These are phyloP conservation scores for Drosophila quinaria DNA, from an alignment of 2,888 invertebrate genomes.

Conservation along the genomic window DNA sequence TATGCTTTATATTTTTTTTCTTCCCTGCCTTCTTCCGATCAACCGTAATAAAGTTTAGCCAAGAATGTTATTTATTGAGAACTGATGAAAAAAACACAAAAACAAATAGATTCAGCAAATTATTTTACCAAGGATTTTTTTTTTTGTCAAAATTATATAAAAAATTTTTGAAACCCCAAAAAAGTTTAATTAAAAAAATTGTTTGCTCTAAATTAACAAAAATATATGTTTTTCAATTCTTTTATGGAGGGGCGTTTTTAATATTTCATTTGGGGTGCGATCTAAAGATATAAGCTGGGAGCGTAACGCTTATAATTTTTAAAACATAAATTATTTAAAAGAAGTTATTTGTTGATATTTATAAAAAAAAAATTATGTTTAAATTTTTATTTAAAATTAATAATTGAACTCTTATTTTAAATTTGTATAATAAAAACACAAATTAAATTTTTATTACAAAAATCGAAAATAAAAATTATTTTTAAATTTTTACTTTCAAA, in stretches of 20 bases:
- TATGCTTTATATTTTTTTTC: conserved; percentile 15
- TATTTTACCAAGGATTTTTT: conserved; percentile 24
- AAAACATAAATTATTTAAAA: no score
- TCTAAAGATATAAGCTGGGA: neutral
- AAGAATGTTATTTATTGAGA: conserved; percentile 53
- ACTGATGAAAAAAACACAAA: conserved; percentile 4
- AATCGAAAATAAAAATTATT: no score
- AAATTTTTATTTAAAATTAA: no score
- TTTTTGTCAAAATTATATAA: conserved; percentile 33
- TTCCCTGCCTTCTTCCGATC: conserved; percentile 14
- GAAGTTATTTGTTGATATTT: no score
- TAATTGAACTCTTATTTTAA: no score
- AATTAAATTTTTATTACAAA: no score
- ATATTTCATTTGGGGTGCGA: neutral
- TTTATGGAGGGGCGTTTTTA: neutral
- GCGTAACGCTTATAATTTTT: neutral
- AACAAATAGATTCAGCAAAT: conserved; percentile 8
- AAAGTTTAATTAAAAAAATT: conserved; percentile 31
- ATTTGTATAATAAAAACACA: no score
- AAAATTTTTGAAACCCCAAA: conserved; percentile 29
- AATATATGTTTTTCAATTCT: neutral
- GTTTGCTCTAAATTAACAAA: conserved; percentile 19
- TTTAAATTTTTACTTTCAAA: no score
- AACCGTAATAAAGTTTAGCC: conserved; percentile 36
- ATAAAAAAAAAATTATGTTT: no score